Base-by-base conservation (phyloP, 1,140 invertebrate genomes). In the Drosophila punjabiensis region DNA sequence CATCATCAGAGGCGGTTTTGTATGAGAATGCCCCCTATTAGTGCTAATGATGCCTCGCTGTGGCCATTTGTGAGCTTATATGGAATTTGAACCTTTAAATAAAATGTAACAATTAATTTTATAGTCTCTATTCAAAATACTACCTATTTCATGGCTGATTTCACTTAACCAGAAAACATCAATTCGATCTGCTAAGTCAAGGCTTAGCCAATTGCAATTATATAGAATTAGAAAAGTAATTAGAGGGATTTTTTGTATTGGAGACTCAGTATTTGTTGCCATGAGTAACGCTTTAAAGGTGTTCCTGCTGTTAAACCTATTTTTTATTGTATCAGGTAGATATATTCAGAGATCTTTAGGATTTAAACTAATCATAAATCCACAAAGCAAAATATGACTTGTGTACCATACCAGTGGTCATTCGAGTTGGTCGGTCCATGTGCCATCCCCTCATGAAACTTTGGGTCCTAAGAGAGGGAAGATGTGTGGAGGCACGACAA, bases 381-480 rank as follows among this genome's bases (percentile, higher is more conserved):
- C 4, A 6, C n/a, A 14, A 37, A 7, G 5, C 16, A 9, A 0
- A 16, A 5, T 2, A 37, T 0, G 30, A 52, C 11, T 16, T 60
- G 14, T 81, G 79, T 20, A 14, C 37, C 10, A 8, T 63, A 2
- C 18, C 14, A 20, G 30, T 81, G 10, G 35, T 56, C 14, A 8
- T 56, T 13, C 11, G 16, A 4, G 5, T 16, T 9, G 0, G 1
- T 16, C 20, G 55, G 8, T 7, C 18, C 8, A 65, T 35, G 41
- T 83, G 81, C 18, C 9, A 45, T 11, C 76, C 81, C 1, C 32
- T 79, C 10, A 33, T 5, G 9, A 8, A 18, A 0, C n/a, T 82
- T 14, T 83, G 81, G 81, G 50, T 71, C 10, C 1, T 53, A 24
- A 20, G 20, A 9, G 1, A 43, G 0, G 70, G 37, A 2, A 41